Percentiles rank a stretch among this genome's conserved stretches.
phyloP scores from a whole-genome alignment of 2,113 vertebrate species.

The Chloropsis hardwickii region DNA sequence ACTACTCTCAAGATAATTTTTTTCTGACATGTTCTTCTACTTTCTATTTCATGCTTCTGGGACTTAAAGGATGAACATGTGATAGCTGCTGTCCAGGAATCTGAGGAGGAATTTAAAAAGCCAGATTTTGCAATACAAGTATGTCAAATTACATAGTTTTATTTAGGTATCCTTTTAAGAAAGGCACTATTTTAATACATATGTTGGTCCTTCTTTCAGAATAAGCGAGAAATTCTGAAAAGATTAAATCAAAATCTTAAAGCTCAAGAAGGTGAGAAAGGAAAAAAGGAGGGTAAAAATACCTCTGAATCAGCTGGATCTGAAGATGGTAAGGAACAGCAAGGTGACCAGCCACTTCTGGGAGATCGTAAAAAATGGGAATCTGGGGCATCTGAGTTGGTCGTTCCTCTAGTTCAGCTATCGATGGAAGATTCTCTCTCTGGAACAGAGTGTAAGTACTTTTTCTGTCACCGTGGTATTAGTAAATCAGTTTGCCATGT shows the following conservation, averaged over 20 bases:
- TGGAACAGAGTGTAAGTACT: slow-evolving; percentile 73
- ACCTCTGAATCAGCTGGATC: background rate
- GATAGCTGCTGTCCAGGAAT: slow-evolving; percentile 45
- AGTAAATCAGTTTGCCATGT: background rate
- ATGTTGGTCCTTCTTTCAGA: slow-evolving; percentile 72
- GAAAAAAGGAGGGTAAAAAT: background rate
- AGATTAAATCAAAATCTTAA: slow-evolving; percentile 92
- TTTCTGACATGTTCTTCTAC: background rate
- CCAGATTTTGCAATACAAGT: slow-evolving; percentile 71
- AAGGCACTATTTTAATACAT: background rate
- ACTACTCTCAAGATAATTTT: background rate
- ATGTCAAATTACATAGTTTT: slow-evolving; percentile 36
- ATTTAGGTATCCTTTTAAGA: background rate
- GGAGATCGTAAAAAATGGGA: slow-evolving; percentile 92
- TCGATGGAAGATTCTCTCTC: slow-evolving; percentile 80
- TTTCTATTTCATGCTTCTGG: slow-evolving; percentile 22
- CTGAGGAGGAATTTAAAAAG: slow-evolving; percentile 66
- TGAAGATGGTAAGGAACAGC: slow-evolving; percentile 60
- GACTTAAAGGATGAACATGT: slow-evolving; percentile 67
- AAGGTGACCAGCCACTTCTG: slow-evolving; percentile 47
- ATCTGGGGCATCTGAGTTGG: slow-evolving; percentile 71
- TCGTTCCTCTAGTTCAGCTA: slow-evolving; percentile 80
- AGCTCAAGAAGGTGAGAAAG: slow-evolving; percentile 73
- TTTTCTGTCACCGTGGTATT: background rate
- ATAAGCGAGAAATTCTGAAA: slow-evolving; percentile 88